Percentiles rank a stretch among this genome's conserved stretches.
Evolutionary conservation across 23 tunicate genomes (phyloP).

Genomic region (Styela plicata): DNA sequence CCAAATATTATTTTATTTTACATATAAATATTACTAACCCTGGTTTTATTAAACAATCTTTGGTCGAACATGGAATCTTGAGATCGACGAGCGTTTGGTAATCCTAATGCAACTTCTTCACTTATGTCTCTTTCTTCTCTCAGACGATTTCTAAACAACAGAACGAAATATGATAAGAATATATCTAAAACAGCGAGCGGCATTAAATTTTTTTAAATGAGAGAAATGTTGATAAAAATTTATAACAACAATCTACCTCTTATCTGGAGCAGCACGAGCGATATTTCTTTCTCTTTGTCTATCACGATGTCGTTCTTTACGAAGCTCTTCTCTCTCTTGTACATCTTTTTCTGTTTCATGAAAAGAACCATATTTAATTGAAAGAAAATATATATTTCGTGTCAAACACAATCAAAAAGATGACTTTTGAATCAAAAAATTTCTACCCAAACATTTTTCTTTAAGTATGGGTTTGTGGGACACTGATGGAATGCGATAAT

Average conservation of each 20-base stretch:
- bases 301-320: conserved; percentile 86
- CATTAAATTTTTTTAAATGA: no score
- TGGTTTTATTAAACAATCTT: conserved; percentile 82
- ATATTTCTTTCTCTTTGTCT: conserved; percentile 77
- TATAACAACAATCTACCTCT: conserved; percentile 73
- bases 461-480: no score
- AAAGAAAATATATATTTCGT: no score
- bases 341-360: conserved; percentile 38
- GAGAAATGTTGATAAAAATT: no score
- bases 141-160: conserved; percentile 20
- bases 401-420: no score
- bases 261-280: conserved; percentile 98
- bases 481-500: no score
- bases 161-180: no score
- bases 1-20: no score
- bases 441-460: no score
- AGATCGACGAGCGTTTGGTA: conserved; percentile 78
- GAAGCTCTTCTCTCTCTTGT: conserved; percentile 83
- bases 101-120: conserved; percentile 91
- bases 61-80: conserved; percentile 94
- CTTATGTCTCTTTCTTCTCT: conserved; percentile 87
- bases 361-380: no score
- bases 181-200: no score
- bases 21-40: conserved; percentile 52
- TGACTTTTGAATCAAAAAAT: no score